A percentile compares a stretch with the other conserved stretches of the same genome.
phyloP scores from a whole-genome alignment of 2,888 invertebrate genomes.

The Mimachlamys varia region DNA sequence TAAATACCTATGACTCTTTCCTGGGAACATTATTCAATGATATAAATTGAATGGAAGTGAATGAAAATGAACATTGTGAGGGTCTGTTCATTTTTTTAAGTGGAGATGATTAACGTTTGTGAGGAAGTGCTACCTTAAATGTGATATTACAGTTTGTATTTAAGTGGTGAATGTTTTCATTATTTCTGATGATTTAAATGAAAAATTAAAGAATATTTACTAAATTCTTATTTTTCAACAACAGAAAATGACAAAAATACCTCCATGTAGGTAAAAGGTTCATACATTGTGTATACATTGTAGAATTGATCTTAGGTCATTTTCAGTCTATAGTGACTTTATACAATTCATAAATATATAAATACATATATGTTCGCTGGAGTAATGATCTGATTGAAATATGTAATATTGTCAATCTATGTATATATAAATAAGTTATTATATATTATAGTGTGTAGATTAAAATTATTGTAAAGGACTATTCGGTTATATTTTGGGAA shows the following conservation, averaged over 20 bases:
- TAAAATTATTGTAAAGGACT: not conserved
- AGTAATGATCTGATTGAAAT: not conserved
- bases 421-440: not conserved
- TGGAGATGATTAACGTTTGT: not conserved
- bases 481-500: not conserved
- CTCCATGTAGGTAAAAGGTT: not conserved
- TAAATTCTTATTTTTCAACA: too few species aligned
- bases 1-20: too few species aligned
- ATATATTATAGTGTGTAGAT: not conserved
- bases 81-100: not conserved
- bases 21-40: too few species aligned
- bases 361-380: not conserved
- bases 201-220: too few species aligned
- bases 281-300: too few species aligned
- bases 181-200: too few species aligned
- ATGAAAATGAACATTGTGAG: not conserved
- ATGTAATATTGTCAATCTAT: not conserved
- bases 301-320: not conserved
- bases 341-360: not conserved
- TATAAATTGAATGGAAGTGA: too few species aligned
- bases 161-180: not conserved
- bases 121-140: not conserved
- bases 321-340: not conserved
- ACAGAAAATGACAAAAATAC: too few species aligned
- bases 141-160: not conserved